phyloP scores from a whole-genome alignment of 2,888 invertebrate genomes.

The Catocala fraxini region DNA sequence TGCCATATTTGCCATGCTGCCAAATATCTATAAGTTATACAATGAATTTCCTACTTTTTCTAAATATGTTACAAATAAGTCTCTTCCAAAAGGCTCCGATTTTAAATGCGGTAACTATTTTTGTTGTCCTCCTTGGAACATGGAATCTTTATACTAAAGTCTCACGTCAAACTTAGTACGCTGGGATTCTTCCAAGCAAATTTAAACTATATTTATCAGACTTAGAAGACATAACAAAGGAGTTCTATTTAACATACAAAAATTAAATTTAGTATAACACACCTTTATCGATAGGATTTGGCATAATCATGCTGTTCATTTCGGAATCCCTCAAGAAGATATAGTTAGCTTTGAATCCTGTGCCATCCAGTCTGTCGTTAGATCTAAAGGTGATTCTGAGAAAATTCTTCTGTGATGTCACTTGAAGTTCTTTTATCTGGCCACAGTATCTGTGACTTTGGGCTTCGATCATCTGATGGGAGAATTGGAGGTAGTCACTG shows the following conservation, averaged over 20 bases:
- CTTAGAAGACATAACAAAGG: not conserved
- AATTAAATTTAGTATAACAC: slow-evolving; percentile 19
- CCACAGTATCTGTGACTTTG: slow-evolving; percentile 96
- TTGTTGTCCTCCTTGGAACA: too few species aligned
- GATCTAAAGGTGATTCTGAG: slow-evolving; percentile 97
- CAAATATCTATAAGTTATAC: too few species aligned
- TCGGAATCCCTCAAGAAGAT: slow-evolving; percentile 93
- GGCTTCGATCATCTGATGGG: slow-evolving; percentile 95
- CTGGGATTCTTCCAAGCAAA: too few species aligned
- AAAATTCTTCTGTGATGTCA: slow-evolving; percentile 95
- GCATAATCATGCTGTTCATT: slow-evolving; percentile 79
- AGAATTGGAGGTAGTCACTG: slow-evolving; percentile 98
- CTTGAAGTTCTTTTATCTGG: slow-evolving; percentile 91
- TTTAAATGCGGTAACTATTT: too few species aligned
- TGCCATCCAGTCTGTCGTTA: slow-evolving; percentile 97
- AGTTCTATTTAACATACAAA: not conserved
- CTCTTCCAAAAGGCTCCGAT: too few species aligned
- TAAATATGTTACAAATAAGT: too few species aligned
- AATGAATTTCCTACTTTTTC: too few species aligned
- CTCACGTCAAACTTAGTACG: too few species aligned
- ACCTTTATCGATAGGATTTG: slow-evolving; percentile 67
- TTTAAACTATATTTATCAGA: too few species aligned
- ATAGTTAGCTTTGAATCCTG: slow-evolving; percentile 97
- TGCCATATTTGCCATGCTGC: too few species aligned
- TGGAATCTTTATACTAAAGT: too few species aligned